Evolutionary conservation across 2,113 vertebrate genomes (phyloP), one percentile per base, ranked within the genome.

Genomic region (Panthera uncia): DNA sequence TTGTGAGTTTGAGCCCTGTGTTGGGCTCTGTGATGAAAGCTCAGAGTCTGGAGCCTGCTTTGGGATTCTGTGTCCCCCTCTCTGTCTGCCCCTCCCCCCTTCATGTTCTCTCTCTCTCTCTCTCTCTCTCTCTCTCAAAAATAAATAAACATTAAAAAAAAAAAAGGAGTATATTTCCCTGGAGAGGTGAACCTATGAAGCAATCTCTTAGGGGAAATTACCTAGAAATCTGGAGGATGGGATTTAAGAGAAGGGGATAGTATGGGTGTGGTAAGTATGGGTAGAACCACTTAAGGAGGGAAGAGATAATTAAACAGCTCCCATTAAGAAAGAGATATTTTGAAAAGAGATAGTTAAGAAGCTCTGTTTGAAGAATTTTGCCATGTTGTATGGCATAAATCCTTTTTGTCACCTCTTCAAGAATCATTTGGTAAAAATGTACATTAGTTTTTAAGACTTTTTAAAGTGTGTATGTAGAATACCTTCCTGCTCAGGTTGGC

Each of bases 181-280:
- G 10, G 2, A 9, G 27, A 78, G n/a, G 18, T 79, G 31, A 55
- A 38, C 41, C 27, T 7, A 5, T 8, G 14, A 19, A 41, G 12
- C 31, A 13, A 0, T n/a, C 18, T 21, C 1, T 15, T 23, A 18
- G 12, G n/a, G 9, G 57, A 10, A 45, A 23, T 23, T 31, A 16
- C 73, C 13, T 94, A 76, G 68, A 52, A 76, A 19, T 14, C 50
- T 78, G 23, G 16, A 85, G 29, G 38, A 38, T 66, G 23, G 4
- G 18, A 7, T 55, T 52, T 52, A 52, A 74, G 38, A 38, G 31
- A 68, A 82, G 16, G 25, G 4, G 52, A 63, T 55, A n/a, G 25
- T 29, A 7, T 78, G 41, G 36, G 16, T 14, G 0, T 69, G 31
- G 36, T 61, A 21, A 65, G 15, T 10, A 8, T 15, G 4, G 13